These are phyloP conservation scores for Spisula subtruncata DNA, from an alignment of 2,888 invertebrate genomes.

Conservation along the genomic window DNA sequence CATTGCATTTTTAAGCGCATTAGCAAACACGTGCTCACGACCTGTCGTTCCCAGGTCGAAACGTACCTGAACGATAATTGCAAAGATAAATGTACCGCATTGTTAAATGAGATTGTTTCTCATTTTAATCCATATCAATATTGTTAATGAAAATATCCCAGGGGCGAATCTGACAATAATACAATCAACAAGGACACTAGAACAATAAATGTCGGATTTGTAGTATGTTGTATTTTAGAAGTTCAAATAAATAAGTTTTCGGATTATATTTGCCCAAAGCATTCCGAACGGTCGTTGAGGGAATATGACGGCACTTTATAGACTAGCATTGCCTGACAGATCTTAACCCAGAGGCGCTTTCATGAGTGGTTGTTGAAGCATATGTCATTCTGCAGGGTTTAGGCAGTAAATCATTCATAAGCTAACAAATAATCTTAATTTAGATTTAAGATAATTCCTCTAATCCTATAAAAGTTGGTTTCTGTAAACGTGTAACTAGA, in stretches of 20 bases:
- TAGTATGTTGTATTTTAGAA: constrained; percentile 63
- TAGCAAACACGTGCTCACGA: neutral
- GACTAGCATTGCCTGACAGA: constrained; percentile 44
- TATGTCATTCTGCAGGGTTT: constrained; percentile 48
- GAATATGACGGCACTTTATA: constrained; percentile 34
- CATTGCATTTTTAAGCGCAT: neutral
- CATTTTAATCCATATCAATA: constrained; percentile 46
- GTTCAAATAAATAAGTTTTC: constrained; percentile 53
- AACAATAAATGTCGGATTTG: constrained; percentile 65
- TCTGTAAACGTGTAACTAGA: constrained; percentile 39
- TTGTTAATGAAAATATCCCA: constrained; percentile 50
- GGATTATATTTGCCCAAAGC: constrained; percentile 40
- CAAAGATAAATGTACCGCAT: neutral
- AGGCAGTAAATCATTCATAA: constrained; percentile 66
- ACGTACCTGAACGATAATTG: constrained; percentile 17
- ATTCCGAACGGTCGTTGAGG: constrained; percentile 35
- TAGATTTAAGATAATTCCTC: constrained; percentile 65
- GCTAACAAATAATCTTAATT: constrained; percentile 69
- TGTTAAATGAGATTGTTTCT: constrained; percentile 28
- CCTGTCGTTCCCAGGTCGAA: neutral
- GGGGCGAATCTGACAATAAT: constrained; percentile 36
- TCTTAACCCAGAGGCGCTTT: constrained; percentile 33
- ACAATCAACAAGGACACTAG: constrained; percentile 24
- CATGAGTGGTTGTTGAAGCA: constrained; percentile 45
- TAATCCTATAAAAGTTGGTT: constrained; percentile 62